Conservation (phyloP, 1,140 invertebrate species). For the Lysiphlebus fabarum region DNA sequence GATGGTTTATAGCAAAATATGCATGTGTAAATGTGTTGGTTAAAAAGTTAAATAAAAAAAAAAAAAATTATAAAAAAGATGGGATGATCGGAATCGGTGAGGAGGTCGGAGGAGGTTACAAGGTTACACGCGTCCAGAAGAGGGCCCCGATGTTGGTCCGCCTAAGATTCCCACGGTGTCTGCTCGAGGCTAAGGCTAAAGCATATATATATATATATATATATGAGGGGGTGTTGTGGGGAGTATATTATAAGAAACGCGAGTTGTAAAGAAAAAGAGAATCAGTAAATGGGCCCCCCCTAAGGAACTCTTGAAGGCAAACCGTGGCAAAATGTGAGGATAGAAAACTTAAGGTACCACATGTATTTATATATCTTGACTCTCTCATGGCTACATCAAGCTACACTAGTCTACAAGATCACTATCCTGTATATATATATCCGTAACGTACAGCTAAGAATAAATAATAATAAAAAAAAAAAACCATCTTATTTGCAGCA, state of each 20-base stretch:
- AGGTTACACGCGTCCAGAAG: constrained; percentile 52
- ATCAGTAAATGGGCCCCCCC: no score
- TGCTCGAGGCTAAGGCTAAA: constrained; percentile 45
- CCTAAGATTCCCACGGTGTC: constrained; percentile 54
- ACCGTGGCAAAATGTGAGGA: no score
- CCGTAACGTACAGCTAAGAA: no score
- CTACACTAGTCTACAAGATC: no score
- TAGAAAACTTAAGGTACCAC: no score
- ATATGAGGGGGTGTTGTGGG: constrained; percentile 1
- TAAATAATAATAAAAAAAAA: no score
- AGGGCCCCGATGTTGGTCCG: constrained; percentile 43
- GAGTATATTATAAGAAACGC: background rate
- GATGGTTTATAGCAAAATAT: no score
- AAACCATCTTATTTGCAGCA: no score
- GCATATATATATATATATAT: constrained; percentile 6
- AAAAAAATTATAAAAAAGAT: constrained; percentile 15
- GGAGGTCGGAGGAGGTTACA: constrained; percentile 51
- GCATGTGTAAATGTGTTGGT: background rate
- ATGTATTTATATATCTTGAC: no score
- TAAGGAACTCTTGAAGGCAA: no score
- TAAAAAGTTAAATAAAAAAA: constrained; percentile 12
- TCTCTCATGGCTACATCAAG: no score
- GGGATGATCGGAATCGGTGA: constrained; percentile 29
- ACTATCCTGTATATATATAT: no score
- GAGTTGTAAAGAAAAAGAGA: background rate